Evolutionary conservation across 2,888 invertebrate genomes (phyloP).

Genomic region (Pantelozetes paolii): DNA sequence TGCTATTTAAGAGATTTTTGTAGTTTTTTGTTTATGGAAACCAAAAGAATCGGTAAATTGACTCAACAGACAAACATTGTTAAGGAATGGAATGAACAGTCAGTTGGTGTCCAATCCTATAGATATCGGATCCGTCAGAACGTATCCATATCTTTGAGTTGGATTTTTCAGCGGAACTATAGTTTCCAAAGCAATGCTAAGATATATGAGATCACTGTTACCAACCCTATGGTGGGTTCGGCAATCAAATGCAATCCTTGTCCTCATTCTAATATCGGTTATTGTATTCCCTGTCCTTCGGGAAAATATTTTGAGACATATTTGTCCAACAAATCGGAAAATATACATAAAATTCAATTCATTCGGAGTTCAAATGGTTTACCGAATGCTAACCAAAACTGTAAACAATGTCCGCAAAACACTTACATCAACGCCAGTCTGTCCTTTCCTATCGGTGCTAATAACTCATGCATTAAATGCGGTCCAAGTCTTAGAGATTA

Average conservation of each 20-base stretch:
- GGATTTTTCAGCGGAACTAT: slow-evolving; percentile 55
- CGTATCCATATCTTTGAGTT: slow-evolving; percentile 52
- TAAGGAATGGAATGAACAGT: slow-evolving; percentile 39
- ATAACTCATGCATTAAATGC: slow-evolving; percentile 55
- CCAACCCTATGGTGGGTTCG: slow-evolving; percentile 58
- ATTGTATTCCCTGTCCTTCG: slow-evolving; percentile 58
- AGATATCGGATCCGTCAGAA: slow-evolving; percentile 32
- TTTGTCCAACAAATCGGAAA: not conserved
- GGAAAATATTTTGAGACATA: slow-evolving; percentile 55
- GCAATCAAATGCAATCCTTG: slow-evolving; percentile 56
- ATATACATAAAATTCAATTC: not conserved
- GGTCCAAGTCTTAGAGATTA: slow-evolving; percentile 55
- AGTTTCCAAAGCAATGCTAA: slow-evolving; percentile 49
- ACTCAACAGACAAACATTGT: slow-evolving; percentile 25
- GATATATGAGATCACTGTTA: slow-evolving; percentile 58
- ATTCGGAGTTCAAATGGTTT: not conserved
- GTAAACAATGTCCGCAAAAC: slow-evolving; percentile 55
- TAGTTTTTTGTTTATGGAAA: slow-evolving; percentile 56
- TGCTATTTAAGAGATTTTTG: slow-evolving; percentile 56
- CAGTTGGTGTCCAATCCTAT: slow-evolving; percentile 26
- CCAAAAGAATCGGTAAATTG: not conserved
- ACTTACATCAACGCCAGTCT: slow-evolving; percentile 52
- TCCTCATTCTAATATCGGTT: slow-evolving; percentile 49
- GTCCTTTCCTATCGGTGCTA: slow-evolving; percentile 50
- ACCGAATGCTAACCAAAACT: slow-evolving; percentile 49